Conservation (phyloP, 1,140 invertebrate genomes). For the Zaprionus camerounensis region DNA sequence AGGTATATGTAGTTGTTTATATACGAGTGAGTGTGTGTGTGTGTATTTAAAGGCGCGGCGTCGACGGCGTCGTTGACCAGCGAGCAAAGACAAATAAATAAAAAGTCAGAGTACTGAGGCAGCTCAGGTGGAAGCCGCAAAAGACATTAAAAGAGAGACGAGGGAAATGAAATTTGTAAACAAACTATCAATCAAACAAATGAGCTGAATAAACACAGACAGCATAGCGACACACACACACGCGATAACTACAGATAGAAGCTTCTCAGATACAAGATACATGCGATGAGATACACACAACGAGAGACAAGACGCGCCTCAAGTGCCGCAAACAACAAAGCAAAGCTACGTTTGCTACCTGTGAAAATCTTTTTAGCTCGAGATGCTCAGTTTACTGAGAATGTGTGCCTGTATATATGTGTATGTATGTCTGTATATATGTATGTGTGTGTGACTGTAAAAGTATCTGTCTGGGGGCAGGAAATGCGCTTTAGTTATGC, state of each 20-base stretch:
- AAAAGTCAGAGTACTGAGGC: constrained; percentile 23
- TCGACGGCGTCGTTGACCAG: background rate
- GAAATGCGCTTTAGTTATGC: constrained; percentile 65
- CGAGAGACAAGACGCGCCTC: constrained; percentile 20
- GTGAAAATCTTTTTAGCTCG: constrained; percentile 17
- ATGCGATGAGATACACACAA: constrained; percentile 32
- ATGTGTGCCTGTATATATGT: constrained; percentile 5
- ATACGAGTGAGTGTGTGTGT: background rate
- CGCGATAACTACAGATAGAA: constrained; percentile 21
- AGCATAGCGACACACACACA: constrained; percentile 22
- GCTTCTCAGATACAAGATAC: constrained; percentile 26
- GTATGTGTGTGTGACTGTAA: background rate
- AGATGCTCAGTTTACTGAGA: constrained; percentile 4
- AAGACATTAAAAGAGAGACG: constrained; percentile 39
- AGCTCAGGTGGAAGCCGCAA: constrained; percentile 49
- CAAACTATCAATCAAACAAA: constrained; percentile 77
- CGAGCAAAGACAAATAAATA: constrained; percentile 18
- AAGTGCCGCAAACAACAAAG: constrained; percentile 51
- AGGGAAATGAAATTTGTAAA: constrained; percentile 74
- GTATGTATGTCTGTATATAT: constrained; percentile 6
- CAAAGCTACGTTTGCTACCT: constrained; percentile 56
- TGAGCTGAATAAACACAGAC: constrained; percentile 51
- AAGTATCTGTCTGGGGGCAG: constrained; percentile 40
- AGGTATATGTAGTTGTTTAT: constrained; percentile 3
- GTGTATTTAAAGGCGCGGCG: constrained; percentile 56